Evolutionary conservation across 23 tunicate genomes (phyloP), one percentile per base, ranked within the genome.

Genomic region (Diplosoma virens): DNA sequence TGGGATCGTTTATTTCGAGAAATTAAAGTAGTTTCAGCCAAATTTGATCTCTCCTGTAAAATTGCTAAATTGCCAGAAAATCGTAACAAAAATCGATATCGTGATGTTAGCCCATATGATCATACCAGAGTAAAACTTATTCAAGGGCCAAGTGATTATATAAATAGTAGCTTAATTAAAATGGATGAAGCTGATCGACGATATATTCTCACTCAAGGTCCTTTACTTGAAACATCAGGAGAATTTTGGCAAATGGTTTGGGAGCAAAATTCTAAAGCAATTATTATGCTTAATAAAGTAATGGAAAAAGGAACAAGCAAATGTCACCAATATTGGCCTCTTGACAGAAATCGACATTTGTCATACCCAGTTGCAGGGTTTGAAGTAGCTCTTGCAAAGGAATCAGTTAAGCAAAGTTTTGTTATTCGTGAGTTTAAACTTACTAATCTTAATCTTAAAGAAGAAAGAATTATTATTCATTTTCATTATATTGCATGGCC

Each of bases 171-270:
- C 58, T 69, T 84, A 30, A 75, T 91, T 36, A 79, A 84, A 25
- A 76, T 88, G 25, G 75, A 73, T 0, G 34, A 80, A 18, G 84
- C 83, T 4, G 84, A 37, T 2, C 76, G 96, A 25, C 47, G 64
- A 48, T 95, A 95, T 73, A 95, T 95, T 66, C 73, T 91, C 33
- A 41, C 96, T 9, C 99, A 95, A 63, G 99, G 99, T 17, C 99
- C 99, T 4, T 47, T 89, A n/a, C 84, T 81, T 22, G 30, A 55
- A 37, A 95, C 99, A 28, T 58, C 96, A 4, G 93, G 93, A 22
- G 93, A 95, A 59, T 75, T 89, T 59, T 95, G 99, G 99, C 96
- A 89, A 63, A 95, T 89, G 96, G 96, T 95, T 30, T 95, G 99
- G 99, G 99, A 95, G 71, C 90, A 89, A 45, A 89, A 95, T 64